Evolutionary conservation across 2,888 invertebrate species (phyloP).

Genomic region (Scaptomyza cyrtandrae): DNA sequence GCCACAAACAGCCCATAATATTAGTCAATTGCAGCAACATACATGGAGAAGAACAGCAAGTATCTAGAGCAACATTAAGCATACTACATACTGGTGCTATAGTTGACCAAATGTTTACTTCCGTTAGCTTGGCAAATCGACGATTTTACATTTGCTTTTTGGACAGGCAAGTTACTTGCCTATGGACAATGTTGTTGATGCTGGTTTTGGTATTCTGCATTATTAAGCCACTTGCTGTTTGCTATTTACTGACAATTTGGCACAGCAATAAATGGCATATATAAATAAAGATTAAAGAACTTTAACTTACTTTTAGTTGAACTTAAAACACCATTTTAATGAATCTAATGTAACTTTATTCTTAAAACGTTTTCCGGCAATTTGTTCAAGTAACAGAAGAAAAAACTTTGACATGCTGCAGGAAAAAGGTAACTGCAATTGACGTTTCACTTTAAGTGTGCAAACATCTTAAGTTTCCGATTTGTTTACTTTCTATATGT

Average conservation of each 20-base stretch:
- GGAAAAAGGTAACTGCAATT: conserved; percentile 25
- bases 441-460: conserved; percentile 39
- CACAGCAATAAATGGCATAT: conserved; percentile 23
- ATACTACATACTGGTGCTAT: conserved; percentile 22
- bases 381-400: not conserved
- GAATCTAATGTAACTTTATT: not conserved
- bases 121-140: conserved; percentile 40
- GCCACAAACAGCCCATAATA: conserved; percentile 49
- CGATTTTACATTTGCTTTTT: conserved; percentile 28
- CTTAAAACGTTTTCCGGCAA: conserved; percentile 17
- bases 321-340: not conserved
- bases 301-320: conserved; percentile 33
- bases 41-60: conserved; percentile 2
- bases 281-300: conserved; percentile 37
- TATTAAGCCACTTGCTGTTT: conserved; percentile 47
- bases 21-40: conserved; percentile 49
- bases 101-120: conserved; percentile 53
- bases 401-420: not conserved
- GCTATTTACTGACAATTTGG: conserved; percentile 32
- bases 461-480: conserved; percentile 35
- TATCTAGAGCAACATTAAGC: conserved; percentile 31
- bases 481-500: conserved; percentile 28
- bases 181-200: conserved; percentile 24
- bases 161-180: conserved; percentile 17
- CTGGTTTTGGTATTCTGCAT: conserved; percentile 14